phyloP scores from a whole-genome alignment of 2,113 vertebrate genomes.

The Apteryx mantelli region DNA sequence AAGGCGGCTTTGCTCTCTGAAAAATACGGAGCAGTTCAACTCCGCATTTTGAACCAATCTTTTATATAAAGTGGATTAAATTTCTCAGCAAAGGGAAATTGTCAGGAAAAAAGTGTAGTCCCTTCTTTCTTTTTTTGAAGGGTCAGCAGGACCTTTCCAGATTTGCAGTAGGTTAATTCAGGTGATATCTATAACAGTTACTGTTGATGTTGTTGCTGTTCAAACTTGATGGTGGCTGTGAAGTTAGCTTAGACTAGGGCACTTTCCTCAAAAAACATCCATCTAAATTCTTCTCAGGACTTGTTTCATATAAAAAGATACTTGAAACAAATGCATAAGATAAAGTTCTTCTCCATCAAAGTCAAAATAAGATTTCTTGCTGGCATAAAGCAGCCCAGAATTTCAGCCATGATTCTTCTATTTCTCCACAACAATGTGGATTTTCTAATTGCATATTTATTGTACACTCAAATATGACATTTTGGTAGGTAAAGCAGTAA shows the following conservation, averaged over 20 bases:
- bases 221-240: not conserved
- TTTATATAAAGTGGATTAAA: not conserved
- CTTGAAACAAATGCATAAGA: not conserved
- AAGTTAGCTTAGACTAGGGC: not conserved
- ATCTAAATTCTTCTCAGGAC: not conserved
- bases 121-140: not conserved
- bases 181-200: not conserved
- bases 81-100: not conserved
- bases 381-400: not conserved
- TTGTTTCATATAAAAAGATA: not conserved
- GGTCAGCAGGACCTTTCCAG: not conserved
- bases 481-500: not conserved
- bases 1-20: not conserved
- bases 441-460: not conserved
- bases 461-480: not conserved
- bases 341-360: not conserved
- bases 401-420: not conserved
- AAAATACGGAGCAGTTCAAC: not conserved
- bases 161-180: not conserved
- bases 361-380: not conserved
- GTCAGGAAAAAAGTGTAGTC: not conserved
- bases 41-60: not conserved
- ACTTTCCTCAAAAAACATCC: not conserved
- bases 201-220: not conserved
- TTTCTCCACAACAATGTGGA: not conserved